Evolutionary conservation across 2,113 vertebrate species (phyloP), one percentile per base, ranked within the genome.

Genomic region (Megaptera novaeangliae): DNA sequence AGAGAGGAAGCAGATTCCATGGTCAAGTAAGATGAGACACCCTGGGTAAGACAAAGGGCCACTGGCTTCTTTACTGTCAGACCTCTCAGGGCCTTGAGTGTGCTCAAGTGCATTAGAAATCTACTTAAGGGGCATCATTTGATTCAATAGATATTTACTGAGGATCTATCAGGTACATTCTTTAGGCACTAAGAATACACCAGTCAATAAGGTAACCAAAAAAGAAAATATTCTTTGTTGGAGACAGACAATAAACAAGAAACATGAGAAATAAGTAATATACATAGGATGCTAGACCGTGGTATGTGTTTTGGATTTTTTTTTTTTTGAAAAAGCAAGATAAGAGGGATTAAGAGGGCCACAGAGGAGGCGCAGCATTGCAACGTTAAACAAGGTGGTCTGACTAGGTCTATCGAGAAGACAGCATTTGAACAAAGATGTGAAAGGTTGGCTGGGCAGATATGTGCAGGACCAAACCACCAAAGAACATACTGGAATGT

Each of bases 401-500:
- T 9, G 5, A 31, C 31, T 13, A 39, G 52, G n/a, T 71, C 59
- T 88, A 8, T 2, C 5, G 27, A 55, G 27, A 46, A 75, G 8
- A n/a, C 29, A 17, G n/a, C 29, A 21, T 39, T 39, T 20, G 44
- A 72, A 23, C 75, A 85, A 69, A 81, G 46, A 36, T 0, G 4
- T 1, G 23, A 91, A 23, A n/a, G 41, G 44, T 11, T 3, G 29
- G 21, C 27, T 57, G 78, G 55, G 46, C 25, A 55, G 31, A 4
- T 5, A 10, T 21, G 39, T 52, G 29, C 4, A 13, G 39, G 27
- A 17, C 36, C 77, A 17, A 9, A 46, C 8, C 44, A 25, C 36
- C 88, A 61, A 52, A 1, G 23, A 4, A 34, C 0, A 0, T 0
- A 8, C 39, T 31, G 63, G 23, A 31, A 2, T n/a, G 6, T 21